These are phyloP conservation scores for Punctoribates punctum DNA, from an alignment of 2,888 invertebrate genomes.

Conservation along the genomic window DNA sequence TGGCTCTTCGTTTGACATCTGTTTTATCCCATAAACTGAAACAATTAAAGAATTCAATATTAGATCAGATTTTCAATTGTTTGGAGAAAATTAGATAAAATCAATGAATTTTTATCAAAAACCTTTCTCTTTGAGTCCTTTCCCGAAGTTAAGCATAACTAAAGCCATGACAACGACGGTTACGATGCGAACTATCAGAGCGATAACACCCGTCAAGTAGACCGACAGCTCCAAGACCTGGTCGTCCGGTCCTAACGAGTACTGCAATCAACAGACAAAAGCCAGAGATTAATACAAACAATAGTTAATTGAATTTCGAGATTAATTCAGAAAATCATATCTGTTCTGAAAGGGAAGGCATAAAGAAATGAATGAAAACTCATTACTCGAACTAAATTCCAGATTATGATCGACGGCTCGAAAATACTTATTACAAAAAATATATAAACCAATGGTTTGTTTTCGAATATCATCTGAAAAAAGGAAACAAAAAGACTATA, in stretches of 20 bases:
- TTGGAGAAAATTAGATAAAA: neutral
- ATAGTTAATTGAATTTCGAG: neutral
- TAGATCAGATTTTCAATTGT: neutral
- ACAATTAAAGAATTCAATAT: neutral
- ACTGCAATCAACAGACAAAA: conserved; percentile 37
- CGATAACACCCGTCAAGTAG: conserved; percentile 45
- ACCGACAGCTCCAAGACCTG: conserved; percentile 40
- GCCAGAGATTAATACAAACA: neutral
- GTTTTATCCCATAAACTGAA: neutral
- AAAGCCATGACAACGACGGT: conserved; percentile 43
- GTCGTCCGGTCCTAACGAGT: conserved; percentile 39
- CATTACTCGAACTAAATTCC: conserved; percentile 49
- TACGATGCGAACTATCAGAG: conserved; percentile 45
- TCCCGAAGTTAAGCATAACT: conserved; percentile 45
- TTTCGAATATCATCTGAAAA: conserved; percentile 51
- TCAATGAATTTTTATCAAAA: neutral
- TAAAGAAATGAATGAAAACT: neutral
- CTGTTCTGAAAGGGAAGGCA: neutral
- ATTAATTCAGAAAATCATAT: neutral
- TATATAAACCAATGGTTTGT: conserved; percentile 47
- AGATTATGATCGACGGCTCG: conserved; percentile 51
- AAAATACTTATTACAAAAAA: conserved; percentile 49
- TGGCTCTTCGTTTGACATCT: neutral
- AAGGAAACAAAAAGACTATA: neutral
- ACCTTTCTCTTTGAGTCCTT: conserved; percentile 47